Conservation (phyloP, 1,140 invertebrate species). For the Neuroterus valhalla region DNA sequence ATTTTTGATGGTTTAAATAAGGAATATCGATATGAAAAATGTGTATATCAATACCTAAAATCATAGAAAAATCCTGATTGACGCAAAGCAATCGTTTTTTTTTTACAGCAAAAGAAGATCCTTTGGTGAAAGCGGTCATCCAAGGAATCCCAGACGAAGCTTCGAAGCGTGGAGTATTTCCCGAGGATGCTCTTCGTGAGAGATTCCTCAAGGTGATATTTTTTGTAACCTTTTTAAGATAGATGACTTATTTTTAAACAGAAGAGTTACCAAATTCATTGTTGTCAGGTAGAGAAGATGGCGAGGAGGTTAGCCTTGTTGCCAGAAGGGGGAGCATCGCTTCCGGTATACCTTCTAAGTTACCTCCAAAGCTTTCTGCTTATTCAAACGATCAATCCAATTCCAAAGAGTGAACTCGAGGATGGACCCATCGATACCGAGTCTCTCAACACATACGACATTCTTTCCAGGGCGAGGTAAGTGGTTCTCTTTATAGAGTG, state of each 20-base stretch:
- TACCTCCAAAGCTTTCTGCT: conserved; percentile 88
- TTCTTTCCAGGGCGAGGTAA: conserved; percentile 90
- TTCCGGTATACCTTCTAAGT: conserved; percentile 90
- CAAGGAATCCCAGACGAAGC: conserved; percentile 86
- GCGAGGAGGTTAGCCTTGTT: conserved; percentile 87
- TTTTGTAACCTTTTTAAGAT: conserved; percentile 24
- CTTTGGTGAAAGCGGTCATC: conserved; percentile 84
- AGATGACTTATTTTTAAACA: background rate
- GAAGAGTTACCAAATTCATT: conserved; percentile 31
- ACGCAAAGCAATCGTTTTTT: conserved; percentile 20
- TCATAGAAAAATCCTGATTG: background rate
- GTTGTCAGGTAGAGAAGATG: conserved; percentile 79
- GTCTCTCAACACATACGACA: conserved; percentile 88
- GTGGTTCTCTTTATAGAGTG: conserved; percentile 40
- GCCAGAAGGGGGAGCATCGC: conserved; percentile 85
- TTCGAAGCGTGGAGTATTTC: conserved; percentile 86
- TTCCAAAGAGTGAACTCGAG: conserved; percentile 81
- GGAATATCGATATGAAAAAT: too few relatives aligned
- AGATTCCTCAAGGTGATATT: conserved; percentile 85
- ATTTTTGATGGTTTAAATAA: too few relatives aligned
- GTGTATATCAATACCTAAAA: background rate
- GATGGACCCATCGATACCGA: conserved; percentile 82
- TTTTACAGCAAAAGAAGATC: conserved; percentile 78
- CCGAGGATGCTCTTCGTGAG: conserved; percentile 88
- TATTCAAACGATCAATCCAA: conserved; percentile 79